Evolutionary conservation across 2,888 invertebrate species (phyloP).

Genomic region (Falcaria lacertinaria): DNA sequence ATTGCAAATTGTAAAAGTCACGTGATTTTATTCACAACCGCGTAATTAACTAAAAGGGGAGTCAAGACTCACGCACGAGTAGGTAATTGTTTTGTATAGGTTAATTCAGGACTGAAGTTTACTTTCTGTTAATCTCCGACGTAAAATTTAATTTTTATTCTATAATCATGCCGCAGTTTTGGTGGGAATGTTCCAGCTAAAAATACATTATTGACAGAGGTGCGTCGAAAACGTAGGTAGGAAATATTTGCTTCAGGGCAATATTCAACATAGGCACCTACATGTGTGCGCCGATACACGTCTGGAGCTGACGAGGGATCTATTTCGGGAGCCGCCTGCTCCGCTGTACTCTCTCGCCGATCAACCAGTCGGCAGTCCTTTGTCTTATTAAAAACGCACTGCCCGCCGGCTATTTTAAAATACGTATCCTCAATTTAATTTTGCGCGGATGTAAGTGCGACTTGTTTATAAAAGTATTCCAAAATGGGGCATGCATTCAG

Average conservation of each 20-base stretch:
- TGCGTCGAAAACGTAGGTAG: constrained; percentile 41
- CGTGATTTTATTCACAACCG: no score
- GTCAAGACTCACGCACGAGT: no score
- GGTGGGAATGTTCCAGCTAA: constrained; percentile 53
- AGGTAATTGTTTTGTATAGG: no score
- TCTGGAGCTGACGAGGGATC: constrained; percentile 66
- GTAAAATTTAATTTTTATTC: neutral
- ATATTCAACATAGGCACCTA: constrained; percentile 38
- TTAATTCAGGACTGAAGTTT: no score
- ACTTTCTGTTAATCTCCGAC: no score
- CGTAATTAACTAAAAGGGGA: no score
- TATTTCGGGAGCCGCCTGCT: constrained; percentile 66
- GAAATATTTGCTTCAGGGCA: constrained; percentile 29
- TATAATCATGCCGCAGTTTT: constrained; percentile 21
- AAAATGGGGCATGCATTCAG: constrained; percentile 73
- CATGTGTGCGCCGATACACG: constrained; percentile 46
- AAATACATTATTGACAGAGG: constrained; percentile 67
- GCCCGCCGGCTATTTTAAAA: constrained; percentile 54
- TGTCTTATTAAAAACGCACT: constrained; percentile 69
- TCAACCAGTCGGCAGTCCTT: constrained; percentile 65
- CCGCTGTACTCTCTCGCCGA: constrained; percentile 47
- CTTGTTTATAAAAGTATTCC: constrained; percentile 71
- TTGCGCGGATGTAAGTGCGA: constrained; percentile 43
- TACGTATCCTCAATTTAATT: constrained; percentile 41
- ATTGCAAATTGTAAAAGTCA: no score